Conservation (phyloP, 2,113 vertebrate genomes). For the Osmerus eperlanus region DNA sequence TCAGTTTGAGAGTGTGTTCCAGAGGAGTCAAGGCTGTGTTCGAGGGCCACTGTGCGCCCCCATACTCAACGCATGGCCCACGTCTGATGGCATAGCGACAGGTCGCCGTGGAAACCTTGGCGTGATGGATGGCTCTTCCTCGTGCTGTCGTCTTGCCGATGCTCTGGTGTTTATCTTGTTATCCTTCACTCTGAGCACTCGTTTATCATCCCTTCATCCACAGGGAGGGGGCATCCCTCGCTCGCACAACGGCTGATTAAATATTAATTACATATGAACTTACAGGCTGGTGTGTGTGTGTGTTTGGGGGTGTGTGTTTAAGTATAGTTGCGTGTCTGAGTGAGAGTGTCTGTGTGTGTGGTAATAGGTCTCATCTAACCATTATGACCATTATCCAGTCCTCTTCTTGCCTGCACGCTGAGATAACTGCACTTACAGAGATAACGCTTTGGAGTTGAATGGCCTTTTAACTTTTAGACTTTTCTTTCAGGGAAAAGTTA, state of each 20-base stretch:
- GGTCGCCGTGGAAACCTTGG: slow-evolving; percentile 50
- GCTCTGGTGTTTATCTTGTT: slow-evolving; percentile 48
- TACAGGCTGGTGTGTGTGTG: slow-evolving; percentile 14
- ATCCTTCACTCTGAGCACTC: slow-evolving; percentile 37
- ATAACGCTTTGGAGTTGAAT: not conserved
- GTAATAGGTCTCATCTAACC: not conserved
- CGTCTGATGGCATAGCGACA: slow-evolving; percentile 29
- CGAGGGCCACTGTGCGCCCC: slow-evolving; percentile 20
- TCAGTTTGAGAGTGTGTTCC: not conserved
- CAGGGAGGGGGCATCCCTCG: slow-evolving; percentile 6
- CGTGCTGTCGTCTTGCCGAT: slow-evolving; percentile 34
- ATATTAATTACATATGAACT: slow-evolving; percentile 51
- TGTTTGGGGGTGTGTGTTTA: not conserved
- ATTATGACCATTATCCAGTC: slow-evolving; percentile 1
- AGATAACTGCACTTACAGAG: not conserved
- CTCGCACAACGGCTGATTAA: slow-evolving; percentile 32
- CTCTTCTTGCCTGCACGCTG: not conserved
- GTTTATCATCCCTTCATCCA: slow-evolving; percentile 46
- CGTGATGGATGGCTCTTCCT: slow-evolving; percentile 50
- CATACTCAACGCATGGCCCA: not conserved
- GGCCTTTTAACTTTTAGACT: too few relatives aligned
- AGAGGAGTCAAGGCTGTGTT: not conserved
- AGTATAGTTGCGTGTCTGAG: not conserved
- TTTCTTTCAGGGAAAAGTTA: too few relatives aligned
- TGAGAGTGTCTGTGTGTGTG: not conserved